Percentiles rank a stretch among this genome's conserved stretches.
Evolutionary conservation across 2,888 invertebrate species (phyloP).

Genomic region (Vesta saturnalis): DNA sequence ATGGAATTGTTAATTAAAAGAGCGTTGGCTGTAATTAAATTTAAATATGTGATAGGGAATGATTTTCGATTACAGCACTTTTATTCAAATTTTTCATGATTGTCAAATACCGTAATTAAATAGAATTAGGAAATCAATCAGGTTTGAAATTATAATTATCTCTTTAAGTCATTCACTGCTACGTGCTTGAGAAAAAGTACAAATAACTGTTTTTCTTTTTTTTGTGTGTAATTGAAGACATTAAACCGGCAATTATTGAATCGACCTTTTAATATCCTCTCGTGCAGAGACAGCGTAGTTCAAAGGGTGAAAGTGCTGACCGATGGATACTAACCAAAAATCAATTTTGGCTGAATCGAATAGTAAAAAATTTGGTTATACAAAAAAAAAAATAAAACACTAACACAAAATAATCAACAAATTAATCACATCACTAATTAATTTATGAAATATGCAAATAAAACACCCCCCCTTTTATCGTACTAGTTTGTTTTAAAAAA

Average conservation of each 20-base stretch:
- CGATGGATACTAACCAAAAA: slow-evolving; percentile 7
- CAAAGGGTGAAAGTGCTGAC: slow-evolving; percentile 1
- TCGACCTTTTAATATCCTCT: slow-evolving; percentile 29
- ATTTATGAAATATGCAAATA: not conserved
- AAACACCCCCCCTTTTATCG: slow-evolving; percentile 15
- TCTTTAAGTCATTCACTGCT: slow-evolving; percentile 27
- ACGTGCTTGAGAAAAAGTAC: slow-evolving; percentile 15
- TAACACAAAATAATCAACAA: not conserved
- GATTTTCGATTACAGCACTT: no score
- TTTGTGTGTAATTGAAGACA: slow-evolving; percentile 26
- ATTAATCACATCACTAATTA: not conserved
- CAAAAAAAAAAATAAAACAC: not conserved
- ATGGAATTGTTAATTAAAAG: no score
- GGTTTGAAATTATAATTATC: no score
- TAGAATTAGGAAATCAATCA: no score
- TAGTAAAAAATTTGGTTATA: not conserved
- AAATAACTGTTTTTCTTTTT: slow-evolving; percentile 14
- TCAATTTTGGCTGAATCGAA: slow-evolving; percentile 1
- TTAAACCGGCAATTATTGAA: slow-evolving; percentile 32
- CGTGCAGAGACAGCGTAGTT: slow-evolving; percentile 7
- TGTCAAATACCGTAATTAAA: no score
- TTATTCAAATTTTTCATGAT: no score
- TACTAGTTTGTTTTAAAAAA: slow-evolving; percentile 18
- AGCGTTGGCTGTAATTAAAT: no score
- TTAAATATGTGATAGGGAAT: no score